Evolutionary conservation across 2,113 vertebrate species (phyloP).

Genomic region (Psittacula cyanocephala): DNA sequence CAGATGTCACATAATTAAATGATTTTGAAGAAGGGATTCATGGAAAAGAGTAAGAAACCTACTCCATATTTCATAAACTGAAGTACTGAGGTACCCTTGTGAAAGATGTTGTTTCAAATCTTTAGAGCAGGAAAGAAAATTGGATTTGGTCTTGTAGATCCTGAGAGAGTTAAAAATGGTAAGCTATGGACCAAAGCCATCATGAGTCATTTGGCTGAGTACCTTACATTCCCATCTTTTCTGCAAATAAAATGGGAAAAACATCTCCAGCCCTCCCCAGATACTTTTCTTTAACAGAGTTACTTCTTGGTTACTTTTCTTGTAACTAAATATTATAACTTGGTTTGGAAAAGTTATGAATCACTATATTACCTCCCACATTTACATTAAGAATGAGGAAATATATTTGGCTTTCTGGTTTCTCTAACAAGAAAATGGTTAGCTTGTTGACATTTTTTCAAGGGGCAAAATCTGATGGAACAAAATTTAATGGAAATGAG

Average conservation of each 20-base stretch:
- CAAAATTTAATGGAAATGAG: neutral
- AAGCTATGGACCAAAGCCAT: neutral
- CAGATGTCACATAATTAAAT: neutral
- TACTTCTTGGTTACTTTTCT: neutral
- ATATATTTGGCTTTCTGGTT: neutral
- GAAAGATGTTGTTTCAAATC: neutral
- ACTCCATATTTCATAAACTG: neutral
- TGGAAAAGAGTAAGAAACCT: neutral
- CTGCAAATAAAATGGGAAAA: neutral
- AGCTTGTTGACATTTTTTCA: neutral
- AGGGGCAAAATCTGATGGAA: neutral
- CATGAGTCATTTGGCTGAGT: neutral
- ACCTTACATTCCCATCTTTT: neutral
- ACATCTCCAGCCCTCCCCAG: neutral
- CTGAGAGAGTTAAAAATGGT: neutral
- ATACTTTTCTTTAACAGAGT: neutral
- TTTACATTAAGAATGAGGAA: neutral
- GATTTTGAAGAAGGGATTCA: neutral
- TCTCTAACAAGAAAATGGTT: neutral
- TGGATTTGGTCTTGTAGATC: neutral
- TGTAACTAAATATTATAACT: neutral
- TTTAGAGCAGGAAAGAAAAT: neutral
- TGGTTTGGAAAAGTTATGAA: neutral
- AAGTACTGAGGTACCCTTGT: neutral
- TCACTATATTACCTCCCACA: neutral